Base-by-base conservation (phyloP, 2,888 invertebrate species). In the Limnephilus auricula region DNA sequence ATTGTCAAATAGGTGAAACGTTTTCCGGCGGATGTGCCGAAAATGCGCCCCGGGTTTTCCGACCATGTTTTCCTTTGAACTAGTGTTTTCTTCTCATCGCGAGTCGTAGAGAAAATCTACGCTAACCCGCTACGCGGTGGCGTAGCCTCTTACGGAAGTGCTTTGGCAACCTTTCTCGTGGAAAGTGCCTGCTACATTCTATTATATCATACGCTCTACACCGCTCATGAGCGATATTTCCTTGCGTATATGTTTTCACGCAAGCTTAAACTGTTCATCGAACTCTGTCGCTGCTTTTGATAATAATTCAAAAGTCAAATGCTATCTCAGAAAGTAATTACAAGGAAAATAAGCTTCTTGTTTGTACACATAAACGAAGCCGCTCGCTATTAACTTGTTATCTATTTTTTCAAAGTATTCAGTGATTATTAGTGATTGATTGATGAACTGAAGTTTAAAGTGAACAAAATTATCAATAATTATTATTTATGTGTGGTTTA, bases 221-320 rank as follows among this genome's bases (percentile, higher is more conserved):
- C 32, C 91, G 91, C 91, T 91, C 37, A 91, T 91, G 65, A 91
- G 91, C 88, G 91, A 89, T 91, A 83, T 78, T 82, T 82, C 30
- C 30, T 80, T 18, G 10, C 45, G 25, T 45, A 79, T 78, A 79
- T 78, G 6, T 79, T 25, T 34, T 79, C 79, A 89, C 89, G 25
- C 37, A 25, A 37, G 37, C 65, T n/a, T 32, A 84, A 85, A 40
- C 85, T 85, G 85, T 86, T 86, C 50, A 45, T 65, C 32, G 65
- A 86, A 86, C 86, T 50, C 40, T 79, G 85, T 30, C 85, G 90
- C 90, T 30, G 9, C 85, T 79, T 90, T 90, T 87, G 90, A 87
- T 80, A 50, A 34, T 30, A 45, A 40, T 30, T 87, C 87, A 32
- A 31, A 87, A 90, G 90, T 89, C 91, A 89, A 83, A 91, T 83